Percentiles rank a stretch among this genome's conserved stretches.
These are phyloP conservation scores for Drosophila lini DNA, from an alignment of 1,140 invertebrate genomes.

Conservation along the genomic window DNA sequence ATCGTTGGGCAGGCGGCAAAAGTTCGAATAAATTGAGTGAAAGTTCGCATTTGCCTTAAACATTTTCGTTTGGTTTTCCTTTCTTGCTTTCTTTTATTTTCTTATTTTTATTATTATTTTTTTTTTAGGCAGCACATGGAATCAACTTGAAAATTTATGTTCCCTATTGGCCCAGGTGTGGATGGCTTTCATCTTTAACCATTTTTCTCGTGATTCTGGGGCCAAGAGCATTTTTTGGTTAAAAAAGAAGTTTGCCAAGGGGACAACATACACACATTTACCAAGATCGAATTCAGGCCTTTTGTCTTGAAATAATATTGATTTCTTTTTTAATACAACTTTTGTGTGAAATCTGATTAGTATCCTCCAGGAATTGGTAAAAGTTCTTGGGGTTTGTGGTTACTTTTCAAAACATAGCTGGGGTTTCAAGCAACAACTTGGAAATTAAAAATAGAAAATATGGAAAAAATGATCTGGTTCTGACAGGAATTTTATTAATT, in stretches of 20 bases:
- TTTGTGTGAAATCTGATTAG: not conserved
- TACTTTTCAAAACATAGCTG: not conserved
- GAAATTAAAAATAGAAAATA: not conserved
- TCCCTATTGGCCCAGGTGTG: constrained; percentile 42
- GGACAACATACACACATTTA: not conserved
- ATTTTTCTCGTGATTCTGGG: constrained; percentile 1
- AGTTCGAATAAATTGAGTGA: constrained; percentile 62
- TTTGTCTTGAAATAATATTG: constrained; percentile 3
- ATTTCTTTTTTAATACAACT: not conserved
- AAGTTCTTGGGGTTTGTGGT: not conserved
- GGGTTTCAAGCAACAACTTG: not conserved
- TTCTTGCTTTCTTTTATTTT: not conserved
- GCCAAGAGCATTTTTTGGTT: not conserved
- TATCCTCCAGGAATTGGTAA: not conserved
- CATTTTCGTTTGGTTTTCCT: constrained; percentile 18
- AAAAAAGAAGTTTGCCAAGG: constrained; percentile 7
- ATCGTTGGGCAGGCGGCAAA: constrained; percentile 41
- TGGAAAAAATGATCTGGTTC: not conserved
- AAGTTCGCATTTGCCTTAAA: constrained; percentile 53
- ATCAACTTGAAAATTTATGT: constrained; percentile 24
- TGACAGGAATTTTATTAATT: not conserved
- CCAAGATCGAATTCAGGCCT: constrained; percentile 1
- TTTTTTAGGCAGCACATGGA: constrained; percentile 20
- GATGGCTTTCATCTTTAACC: constrained; percentile 9
- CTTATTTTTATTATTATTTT: not conserved